Base-by-base conservation (phyloP, 2,797 vertebrate genomes). In the Sebastes steindachneri region DNA sequence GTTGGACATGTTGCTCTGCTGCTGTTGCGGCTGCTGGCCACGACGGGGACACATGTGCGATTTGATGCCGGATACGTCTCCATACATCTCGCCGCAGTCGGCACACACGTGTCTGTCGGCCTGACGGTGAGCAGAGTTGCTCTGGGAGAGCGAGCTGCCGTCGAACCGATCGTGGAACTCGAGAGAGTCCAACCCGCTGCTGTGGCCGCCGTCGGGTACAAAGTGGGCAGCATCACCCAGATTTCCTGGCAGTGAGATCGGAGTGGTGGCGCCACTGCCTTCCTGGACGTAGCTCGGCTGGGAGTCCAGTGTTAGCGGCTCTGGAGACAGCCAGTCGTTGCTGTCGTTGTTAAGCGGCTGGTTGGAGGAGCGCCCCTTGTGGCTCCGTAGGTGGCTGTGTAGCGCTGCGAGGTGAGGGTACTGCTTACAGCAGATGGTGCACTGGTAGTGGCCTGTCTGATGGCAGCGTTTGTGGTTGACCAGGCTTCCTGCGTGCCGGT, bases 381-480 rank as follows among this genome's bases (percentile, higher is more conserved):
- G 97, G 62, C 97, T 96, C 2, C 97, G 96, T 19, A 98, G 93
- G n/a, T 98, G 97, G 80, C 97, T 97, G 51, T 97, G 97, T 11
- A 98, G 93, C 1, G 97, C 97, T 26, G 97, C 97, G 57, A 98
- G 91, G 69, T 98, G 97, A 41, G 96, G 96, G 80, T 97, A 97
- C 69, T 97, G 96, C 72, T 97, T 97, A 64, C 97, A 97, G 91
- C 97, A 98, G 74, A 97, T 92, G 5, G 96, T 97, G 73, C 97
- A 98, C 88, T 97, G 96, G 87, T 97, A 98, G 75, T 97, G 95
- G 17, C 97, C 97, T 0, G 97, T 98, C 85, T 97, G 96, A 82
- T 99, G 97, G 76, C 96, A 98, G 65, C 97, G 97, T 75, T 97
- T 97, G 93, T 99, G 97, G 93, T 98, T 98, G 45, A 98, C 97